Percentiles rank a stretch among this genome's conserved stretches.
phyloP scores from a whole-genome alignment of 2,888 invertebrate genomes.

The Neocrepidodera transversa region DNA sequence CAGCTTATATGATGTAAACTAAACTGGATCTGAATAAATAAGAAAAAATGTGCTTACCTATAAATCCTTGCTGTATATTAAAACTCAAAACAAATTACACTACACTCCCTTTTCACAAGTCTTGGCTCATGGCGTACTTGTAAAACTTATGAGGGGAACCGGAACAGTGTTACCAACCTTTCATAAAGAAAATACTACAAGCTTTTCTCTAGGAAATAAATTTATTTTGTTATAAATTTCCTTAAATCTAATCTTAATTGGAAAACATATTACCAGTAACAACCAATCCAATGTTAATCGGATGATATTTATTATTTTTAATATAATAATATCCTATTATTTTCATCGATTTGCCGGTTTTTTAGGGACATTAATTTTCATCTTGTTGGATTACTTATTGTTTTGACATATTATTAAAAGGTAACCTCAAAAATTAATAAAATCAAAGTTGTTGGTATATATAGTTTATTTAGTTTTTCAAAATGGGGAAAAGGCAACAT shows the following conservation, averaged over 20 bases:
- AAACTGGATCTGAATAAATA: background rate
- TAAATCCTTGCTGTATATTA: slow-evolving; percentile 35
- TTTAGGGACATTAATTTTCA: slow-evolving; percentile 12
- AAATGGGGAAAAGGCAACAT: slow-evolving; percentile 93
- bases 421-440: slow-evolving; percentile 33
- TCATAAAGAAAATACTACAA: slow-evolving; percentile 11
- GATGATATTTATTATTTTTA: background rate
- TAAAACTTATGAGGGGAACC: slow-evolving; percentile 29
- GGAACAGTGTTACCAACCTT: slow-evolving; percentile 35
- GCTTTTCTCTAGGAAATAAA: background rate
- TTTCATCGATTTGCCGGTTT: background rate
- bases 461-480: slow-evolving; percentile 47
- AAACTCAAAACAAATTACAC: slow-evolving; percentile 57
- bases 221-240: background rate
- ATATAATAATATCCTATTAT: background rate
- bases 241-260: background rate
- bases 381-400: slow-evolving; percentile 21
- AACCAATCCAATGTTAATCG: background rate
- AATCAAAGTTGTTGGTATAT: background rate
- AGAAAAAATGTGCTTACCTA: slow-evolving; percentile 31
- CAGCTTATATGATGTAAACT: background rate
- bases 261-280: background rate
- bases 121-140: slow-evolving; percentile 58
- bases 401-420: slow-evolving; percentile 31
- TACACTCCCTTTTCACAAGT: slow-evolving; percentile 57